Conservation (phyloP, 2,888 invertebrate genomes). For the Rhagonycha fulva region DNA sequence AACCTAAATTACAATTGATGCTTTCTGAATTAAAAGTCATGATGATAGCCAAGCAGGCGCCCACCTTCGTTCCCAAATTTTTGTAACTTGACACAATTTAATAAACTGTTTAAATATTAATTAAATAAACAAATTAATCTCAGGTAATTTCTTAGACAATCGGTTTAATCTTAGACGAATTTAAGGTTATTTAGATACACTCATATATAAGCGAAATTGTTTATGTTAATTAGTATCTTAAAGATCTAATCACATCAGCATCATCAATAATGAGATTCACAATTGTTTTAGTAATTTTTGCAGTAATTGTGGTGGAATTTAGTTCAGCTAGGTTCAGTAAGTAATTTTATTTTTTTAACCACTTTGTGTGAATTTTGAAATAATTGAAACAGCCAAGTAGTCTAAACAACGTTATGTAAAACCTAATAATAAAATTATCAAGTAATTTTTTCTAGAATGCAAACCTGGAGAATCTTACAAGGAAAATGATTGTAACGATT, state of each 20-base stretch:
- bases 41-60: no score
- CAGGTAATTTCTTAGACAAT: neutral
- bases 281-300: neutral
- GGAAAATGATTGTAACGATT: slow-evolving; percentile 12
- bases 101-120: neutral
- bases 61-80: neutral
- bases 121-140: neutral
- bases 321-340: neutral
- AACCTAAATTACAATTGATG: no score
- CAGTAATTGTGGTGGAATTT: neutral
- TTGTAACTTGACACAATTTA: neutral
- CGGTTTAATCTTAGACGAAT: neutral
- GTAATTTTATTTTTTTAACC: neutral
- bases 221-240: neutral
- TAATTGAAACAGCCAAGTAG: no score
- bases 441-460: neutral
- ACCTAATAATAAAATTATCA: neutral
- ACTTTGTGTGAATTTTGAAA: neutral
- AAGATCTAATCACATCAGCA: neutral
- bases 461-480: neutral
- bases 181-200: neutral
- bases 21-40: no score
- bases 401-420: neutral
- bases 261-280: neutral
- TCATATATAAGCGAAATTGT: no score